phyloP scores from a whole-genome alignment of 2,113 vertebrate genomes.

The Ctenomys sociabilis region DNA sequence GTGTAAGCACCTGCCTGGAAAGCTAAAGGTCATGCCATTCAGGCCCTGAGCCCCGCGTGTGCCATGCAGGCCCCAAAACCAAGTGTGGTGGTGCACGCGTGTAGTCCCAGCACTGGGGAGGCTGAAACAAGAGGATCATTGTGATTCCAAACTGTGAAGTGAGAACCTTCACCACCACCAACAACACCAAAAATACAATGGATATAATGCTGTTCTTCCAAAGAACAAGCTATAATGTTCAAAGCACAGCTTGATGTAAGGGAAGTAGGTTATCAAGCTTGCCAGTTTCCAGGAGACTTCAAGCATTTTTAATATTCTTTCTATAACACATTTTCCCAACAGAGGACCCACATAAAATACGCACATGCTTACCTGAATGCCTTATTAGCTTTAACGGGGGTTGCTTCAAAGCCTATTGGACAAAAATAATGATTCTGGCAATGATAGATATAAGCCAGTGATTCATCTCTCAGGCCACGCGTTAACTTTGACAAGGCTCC shows the following conservation, averaged over 20 bases:
- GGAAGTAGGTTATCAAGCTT: constrained; percentile 11
- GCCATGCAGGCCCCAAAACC: no score
- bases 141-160: no score
- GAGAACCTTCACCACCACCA: no score
- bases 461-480: constrained; percentile 94
- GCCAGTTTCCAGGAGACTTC: not conserved
- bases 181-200: not conserved
- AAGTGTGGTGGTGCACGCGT: no score
- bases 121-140: no score
- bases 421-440: constrained; percentile 99
- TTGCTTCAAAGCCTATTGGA: constrained; percentile 98
- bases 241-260: not conserved
- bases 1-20: no score
- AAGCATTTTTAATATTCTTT: not conserved
- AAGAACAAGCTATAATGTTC: not conserved
- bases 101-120: no score
- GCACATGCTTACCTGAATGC: constrained; percentile 92
- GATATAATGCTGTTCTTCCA: not conserved
- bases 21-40: no score
- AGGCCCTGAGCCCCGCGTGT: no score
- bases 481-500: constrained; percentile 95
- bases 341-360: not conserved
- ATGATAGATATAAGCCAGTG: constrained; percentile 98
- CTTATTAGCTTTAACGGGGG: constrained; percentile 95
- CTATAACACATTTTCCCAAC: not conserved